These are phyloP conservation scores for Hirtodrosophila duncani DNA, from an alignment of 2,888 invertebrate genomes.

Conservation along the genomic window DNA sequence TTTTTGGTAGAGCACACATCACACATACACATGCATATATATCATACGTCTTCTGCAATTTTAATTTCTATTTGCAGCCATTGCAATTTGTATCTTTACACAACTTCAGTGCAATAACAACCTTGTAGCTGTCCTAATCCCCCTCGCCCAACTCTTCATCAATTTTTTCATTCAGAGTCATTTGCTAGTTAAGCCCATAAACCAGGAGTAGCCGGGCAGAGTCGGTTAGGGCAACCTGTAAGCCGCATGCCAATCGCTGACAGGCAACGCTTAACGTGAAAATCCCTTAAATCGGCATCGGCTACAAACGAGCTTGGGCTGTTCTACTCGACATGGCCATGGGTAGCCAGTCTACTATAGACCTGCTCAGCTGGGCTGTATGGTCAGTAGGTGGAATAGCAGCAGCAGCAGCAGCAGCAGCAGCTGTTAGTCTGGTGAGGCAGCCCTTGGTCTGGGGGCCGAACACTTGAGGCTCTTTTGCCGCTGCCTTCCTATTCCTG, in stretches of 20 bases:
- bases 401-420: not conserved
- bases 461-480: constrained; percentile 24
- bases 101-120: too few species aligned
- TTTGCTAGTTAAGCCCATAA: constrained; percentile 55
- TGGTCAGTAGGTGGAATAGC: constrained; percentile 20
- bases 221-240: constrained; percentile 51
- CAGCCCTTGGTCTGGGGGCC: too few species aligned
- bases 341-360: too few species aligned
- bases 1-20: too few species aligned
- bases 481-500: constrained; percentile 19
- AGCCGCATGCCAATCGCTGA: constrained; percentile 68
- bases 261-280: constrained; percentile 60
- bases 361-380: not conserved
- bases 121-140: too few species aligned
- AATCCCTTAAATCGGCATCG: constrained; percentile 60
- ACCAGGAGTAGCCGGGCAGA: constrained; percentile 24
- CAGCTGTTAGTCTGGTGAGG: not conserved
- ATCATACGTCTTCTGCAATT: not conserved
- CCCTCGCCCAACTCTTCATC: too few species aligned
- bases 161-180: constrained; percentile 53
- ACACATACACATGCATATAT: too few species aligned
- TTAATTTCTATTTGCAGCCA: not conserved
- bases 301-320: constrained; percentile 31
- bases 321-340: too few species aligned
- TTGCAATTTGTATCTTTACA: too few species aligned